phyloP scores from a whole-genome alignment of 2,888 invertebrate genomes.

The Gryllus longicercus region DNA sequence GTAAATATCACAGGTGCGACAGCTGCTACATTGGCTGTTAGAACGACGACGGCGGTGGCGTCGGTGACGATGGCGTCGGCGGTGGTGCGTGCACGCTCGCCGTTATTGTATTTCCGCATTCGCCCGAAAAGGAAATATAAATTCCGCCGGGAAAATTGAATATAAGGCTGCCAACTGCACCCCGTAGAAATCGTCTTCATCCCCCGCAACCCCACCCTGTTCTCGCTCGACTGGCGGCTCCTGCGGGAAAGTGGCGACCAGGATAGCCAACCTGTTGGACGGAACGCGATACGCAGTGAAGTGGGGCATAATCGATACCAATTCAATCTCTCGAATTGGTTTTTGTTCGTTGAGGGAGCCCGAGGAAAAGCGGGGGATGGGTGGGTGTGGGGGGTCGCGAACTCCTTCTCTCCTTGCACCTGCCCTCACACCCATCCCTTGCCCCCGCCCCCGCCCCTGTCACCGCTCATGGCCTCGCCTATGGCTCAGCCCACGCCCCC shows the following conservation, averaged over 20 bases:
- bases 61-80: too few species aligned
- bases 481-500: too few species aligned
- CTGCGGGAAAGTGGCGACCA: background rate
- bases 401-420: too few species aligned
- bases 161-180: background rate
- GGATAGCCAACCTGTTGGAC: constrained; percentile 10
- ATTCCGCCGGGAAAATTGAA: background rate
- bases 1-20: too few species aligned
- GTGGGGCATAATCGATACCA: constrained; percentile 1
- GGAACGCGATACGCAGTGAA: background rate
- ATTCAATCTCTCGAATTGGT: constrained; percentile 17
- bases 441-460: too few species aligned
- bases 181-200: constrained; percentile 1
- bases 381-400: background rate
- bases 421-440: too few species aligned
- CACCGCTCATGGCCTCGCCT: too few species aligned
- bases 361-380: background rate
- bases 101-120: background rate
- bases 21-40: too few species aligned
- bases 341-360: background rate
- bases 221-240: background rate
- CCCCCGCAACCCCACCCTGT: too few species aligned
- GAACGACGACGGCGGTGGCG: too few species aligned
- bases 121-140: background rate
- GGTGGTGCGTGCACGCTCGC: background rate